phyloP scores from a whole-genome alignment of 2,888 invertebrate species.

The Onthophagus sagittarius region DNA sequence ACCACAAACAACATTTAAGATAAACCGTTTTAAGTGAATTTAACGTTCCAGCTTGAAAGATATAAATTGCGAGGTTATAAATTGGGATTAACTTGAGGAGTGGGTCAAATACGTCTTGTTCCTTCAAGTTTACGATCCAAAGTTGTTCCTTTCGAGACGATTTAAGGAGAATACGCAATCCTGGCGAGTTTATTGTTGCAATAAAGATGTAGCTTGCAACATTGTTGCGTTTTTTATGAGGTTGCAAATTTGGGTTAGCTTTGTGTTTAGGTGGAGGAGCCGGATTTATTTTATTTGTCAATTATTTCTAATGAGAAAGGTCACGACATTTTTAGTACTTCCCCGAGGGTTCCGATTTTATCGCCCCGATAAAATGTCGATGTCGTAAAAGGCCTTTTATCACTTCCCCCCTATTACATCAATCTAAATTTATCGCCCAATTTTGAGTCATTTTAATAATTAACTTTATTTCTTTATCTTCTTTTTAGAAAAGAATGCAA shows the following conservation, averaged over 20 bases:
- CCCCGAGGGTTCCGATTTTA: background rate
- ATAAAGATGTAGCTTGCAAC: background rate
- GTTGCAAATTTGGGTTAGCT: background rate
- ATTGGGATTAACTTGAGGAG: background rate
- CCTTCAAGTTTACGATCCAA: background rate
- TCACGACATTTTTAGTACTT: background rate
- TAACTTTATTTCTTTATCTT: constrained; percentile 12
- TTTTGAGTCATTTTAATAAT: background rate
- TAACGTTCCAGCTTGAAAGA: background rate
- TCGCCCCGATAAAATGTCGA: background rate
- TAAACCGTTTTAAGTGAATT: background rate
- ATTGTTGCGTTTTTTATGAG: background rate
- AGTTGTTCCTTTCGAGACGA: background rate
- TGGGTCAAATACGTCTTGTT: background rate
- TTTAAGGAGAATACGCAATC: background rate
- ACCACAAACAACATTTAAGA: background rate
- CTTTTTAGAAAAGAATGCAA: constrained; percentile 84
- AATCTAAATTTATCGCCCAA: background rate
- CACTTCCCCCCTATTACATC: background rate
- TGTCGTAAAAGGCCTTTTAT: background rate
- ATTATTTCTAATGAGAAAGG: background rate
- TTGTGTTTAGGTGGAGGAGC: background rate
- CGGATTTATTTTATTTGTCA: background rate
- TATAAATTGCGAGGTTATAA: background rate
- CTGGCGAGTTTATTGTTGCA: background rate